Base-by-base conservation (phyloP, 2,113 vertebrate genomes). In the Scopus umbretta region DNA sequence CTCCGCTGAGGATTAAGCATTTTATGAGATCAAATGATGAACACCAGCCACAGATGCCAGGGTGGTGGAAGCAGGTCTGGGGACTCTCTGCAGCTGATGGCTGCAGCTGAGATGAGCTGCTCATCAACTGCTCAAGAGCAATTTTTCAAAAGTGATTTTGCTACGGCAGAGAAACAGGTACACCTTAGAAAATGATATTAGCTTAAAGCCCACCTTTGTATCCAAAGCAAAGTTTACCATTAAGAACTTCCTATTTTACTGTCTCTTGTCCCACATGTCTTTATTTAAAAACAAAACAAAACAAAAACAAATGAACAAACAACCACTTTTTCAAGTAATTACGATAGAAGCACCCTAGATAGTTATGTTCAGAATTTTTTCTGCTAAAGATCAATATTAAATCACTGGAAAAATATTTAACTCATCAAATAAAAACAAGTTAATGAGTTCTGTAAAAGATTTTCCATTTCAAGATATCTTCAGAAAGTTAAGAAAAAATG, bases 361-460 rank as follows among this genome's bases (percentile, higher is more conserved):
- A 82, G 70, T 43, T n/a, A 68, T 16, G 19, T 29, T 83, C 27
- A 71, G 63, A 76, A 5, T 3, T 71, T 45, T 70, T 94, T 76
- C 66, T 91, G 61, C 40, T 78, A 27, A 68, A 55, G 62, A 80
- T 93, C 68, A 58, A 59, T 84, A 80, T 38, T 42, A 92, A 73
- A 84, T 78, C 9, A 38, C 49, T 49, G 65, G 10, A 43, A 85
- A 82, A 90, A 79, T 25, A 86, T 66, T 86, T 73, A 70, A 53
- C n/a, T 62, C 34, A n/a, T 62, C 72, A 73, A 95, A 95, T 53
- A 75, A 52, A 86, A 95, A 43, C 32, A 61, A 74, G 11, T 30
- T 62, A 25, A 45, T 27, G 26, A 75, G 29, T 55, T 61, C 49
- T 67, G 52, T 38, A 73, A 78, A 87, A 50, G 16, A 76, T 38